Evolutionary conservation across 2,797 vertebrate species (phyloP), one percentile per base, ranked within the genome.

Genomic region (Melanotaenia pygmaea): DNA sequence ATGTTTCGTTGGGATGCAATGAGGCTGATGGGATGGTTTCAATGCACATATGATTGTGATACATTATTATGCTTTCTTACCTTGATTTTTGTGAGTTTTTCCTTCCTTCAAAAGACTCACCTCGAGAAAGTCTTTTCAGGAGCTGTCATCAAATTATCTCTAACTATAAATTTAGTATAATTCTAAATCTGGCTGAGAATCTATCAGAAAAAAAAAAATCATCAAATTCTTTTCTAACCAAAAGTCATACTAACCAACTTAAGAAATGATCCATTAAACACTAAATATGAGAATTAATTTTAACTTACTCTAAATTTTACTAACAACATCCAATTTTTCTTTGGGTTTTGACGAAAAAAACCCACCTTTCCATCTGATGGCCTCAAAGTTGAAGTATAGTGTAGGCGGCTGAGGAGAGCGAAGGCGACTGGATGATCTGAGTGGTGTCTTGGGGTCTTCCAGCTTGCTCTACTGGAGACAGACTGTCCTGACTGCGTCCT

Each of bases 401-500:
- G 61, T 37, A 35, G 80, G 51, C 9, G 34, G 56, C 32, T 76
- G 60, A 75, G 66, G 24, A 30, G 72, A 11, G 69, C 1, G 72
- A 80, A 73, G 80, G 59, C 50, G 40, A 59, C 47, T n/a, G 69
- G 81, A 74, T 30, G 82, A 72, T 88, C 74, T 57, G 77, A 88
- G 91, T 72, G 85, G 66, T 20, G 74, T 91, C 90, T 87, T 74
- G 76, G 85, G 89, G 85, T 91, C 89, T 86, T 91, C 87, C 68
- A 78, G 89, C 86, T 86, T 88, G 89, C 91, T 90, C 86, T 77
- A 91, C 92, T 93, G 90, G 90, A 93, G 90, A 88, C 91, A 81
- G 91, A 91, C 91, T 94, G 93, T 92, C 92, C 92, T 84, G 91
- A 81, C 89, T 91, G 90, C 83, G 89, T 94, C 92, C 93, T 91